Conservation (phyloP, 1,140 invertebrate genomes). For the Brachionus paranguensis region DNA sequence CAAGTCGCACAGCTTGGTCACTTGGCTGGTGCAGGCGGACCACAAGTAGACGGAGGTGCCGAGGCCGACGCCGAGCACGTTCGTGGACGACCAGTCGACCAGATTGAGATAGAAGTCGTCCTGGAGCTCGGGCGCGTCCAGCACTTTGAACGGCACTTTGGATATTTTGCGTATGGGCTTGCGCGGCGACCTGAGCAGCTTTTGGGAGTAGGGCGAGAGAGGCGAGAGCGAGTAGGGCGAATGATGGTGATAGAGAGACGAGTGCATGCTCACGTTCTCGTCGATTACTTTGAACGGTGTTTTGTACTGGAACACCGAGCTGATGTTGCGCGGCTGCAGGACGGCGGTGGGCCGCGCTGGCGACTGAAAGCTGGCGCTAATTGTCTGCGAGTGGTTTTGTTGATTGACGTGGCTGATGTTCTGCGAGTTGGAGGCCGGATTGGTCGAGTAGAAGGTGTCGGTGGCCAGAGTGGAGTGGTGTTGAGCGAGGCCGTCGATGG, state of each 20-base stretch:
- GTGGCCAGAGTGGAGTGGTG: not conserved
- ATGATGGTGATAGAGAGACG: not conserved
- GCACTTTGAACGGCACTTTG: slow-evolving; percentile 90
- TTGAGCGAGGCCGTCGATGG: not conserved
- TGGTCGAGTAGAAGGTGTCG: not conserved
- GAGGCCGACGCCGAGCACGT: slow-evolving; percentile 94
- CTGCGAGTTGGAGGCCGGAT: not conserved
- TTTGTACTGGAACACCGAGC: slow-evolving; percentile 9
- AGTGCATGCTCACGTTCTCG: not conserved
- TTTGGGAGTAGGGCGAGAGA: slow-evolving; percentile 89
- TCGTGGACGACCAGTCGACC: slow-evolving; percentile 98
- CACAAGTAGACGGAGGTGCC: slow-evolving; percentile 97
- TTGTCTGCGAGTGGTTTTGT: not conserved
- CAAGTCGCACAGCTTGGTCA: slow-evolving; percentile 90
- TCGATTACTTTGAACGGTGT: slow-evolving; percentile 34
- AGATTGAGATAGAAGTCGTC: slow-evolving; percentile 99
- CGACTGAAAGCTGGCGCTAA: not conserved
- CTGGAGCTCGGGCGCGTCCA: slow-evolving; percentile 96
- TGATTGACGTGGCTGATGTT: not conserved
- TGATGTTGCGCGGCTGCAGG: not conserved
- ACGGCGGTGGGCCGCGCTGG: not conserved
- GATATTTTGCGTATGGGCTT: slow-evolving; percentile 86
- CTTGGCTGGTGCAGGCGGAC: slow-evolving; percentile 97
- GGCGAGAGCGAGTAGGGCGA: slow-evolving; percentile 40
- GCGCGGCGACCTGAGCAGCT: slow-evolving; percentile 80